Evolutionary conservation across 2,797 vertebrate species (phyloP).

Genomic region (Steatocranus sp.): DNA sequence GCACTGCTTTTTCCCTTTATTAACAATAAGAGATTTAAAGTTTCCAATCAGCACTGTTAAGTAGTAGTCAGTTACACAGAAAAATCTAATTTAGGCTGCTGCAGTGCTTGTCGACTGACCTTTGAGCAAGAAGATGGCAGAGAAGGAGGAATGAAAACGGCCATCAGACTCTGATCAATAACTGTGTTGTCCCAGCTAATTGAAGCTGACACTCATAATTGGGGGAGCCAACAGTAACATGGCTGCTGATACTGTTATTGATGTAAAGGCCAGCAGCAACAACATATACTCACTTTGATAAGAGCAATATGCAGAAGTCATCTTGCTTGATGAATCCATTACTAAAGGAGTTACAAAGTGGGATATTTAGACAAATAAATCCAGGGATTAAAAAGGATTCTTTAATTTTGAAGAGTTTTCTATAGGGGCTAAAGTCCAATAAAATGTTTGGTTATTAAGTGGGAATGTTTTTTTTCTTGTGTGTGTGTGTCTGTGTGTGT

Average conservation of each 20-base stretch:
- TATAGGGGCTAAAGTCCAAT: not conserved
- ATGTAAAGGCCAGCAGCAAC: slow-evolving; percentile 18
- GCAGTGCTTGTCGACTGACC: slow-evolving; percentile 22
- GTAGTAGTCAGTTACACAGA: not conserved
- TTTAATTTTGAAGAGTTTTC: not conserved
- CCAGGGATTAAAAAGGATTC: not conserved
- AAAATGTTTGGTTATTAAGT: not conserved
- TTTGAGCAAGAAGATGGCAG: slow-evolving; percentile 12
- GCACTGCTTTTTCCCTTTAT: not conserved
- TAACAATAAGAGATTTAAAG: not conserved
- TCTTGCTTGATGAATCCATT: not conserved
- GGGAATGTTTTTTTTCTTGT: not conserved
- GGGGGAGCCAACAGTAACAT: slow-evolving; percentile 14
- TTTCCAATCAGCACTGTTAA: not conserved
- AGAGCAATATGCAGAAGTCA: not conserved
- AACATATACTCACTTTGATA: slow-evolving; percentile 18
- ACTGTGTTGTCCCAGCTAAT: slow-evolving; percentile 59
- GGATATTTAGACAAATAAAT: not conserved
- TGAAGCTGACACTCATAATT: slow-evolving; percentile 65
- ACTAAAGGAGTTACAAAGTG: not conserved
- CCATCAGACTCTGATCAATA: slow-evolving; percentile 57
- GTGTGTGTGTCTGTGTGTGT: not conserved
- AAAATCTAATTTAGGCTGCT: not conserved
- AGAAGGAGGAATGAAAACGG: not conserved
- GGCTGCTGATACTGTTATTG: slow-evolving; percentile 35